Conservation (phyloP, 92 coral and sea anemone species). For the Epizoanthus stellaris region DNA sequence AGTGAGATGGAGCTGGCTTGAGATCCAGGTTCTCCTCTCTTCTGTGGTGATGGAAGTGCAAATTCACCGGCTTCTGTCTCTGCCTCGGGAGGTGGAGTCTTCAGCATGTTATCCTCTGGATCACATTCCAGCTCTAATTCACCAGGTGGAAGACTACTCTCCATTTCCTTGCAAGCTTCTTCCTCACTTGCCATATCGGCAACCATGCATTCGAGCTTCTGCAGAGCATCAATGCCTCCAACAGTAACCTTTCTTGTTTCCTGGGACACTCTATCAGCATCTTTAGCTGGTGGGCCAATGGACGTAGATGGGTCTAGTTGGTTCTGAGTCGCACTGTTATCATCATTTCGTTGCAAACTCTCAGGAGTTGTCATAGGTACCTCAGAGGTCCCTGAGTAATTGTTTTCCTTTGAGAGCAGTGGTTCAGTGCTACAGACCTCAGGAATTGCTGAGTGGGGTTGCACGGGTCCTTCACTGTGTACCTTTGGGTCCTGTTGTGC, state of each 20-base stretch:
- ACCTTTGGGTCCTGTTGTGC: not conserved
- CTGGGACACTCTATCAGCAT: conserved; percentile 39
- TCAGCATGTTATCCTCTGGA: conserved; percentile 69
- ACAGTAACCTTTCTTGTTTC: conserved; percentile 39
- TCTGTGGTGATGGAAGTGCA: conserved; percentile 58
- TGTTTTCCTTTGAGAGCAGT: not conserved
- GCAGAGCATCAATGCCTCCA: conserved; percentile 79
- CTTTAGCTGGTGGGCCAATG: conserved; percentile 34
- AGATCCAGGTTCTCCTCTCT: conserved; percentile 62
- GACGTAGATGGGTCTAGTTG: conserved; percentile 6
- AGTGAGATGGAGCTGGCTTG: conserved; percentile 85
- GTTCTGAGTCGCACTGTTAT: not conserved
- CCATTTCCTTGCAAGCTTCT: conserved; percentile 85
- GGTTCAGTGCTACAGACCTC: not conserved
- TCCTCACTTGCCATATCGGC: conserved; percentile 97
- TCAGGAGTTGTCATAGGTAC: not conserved
- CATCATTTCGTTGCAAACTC: conserved; percentile 8
- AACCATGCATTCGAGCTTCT: conserved; percentile 95
- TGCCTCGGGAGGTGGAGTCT: conserved; percentile 55
- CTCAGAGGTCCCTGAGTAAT: not conserved
- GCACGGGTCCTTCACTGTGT: not conserved
- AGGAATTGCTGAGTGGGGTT: no score
- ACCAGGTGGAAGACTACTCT: conserved; percentile 57
- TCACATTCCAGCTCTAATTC: conserved; percentile 67
- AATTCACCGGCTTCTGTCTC: conserved; percentile 40